These are phyloP conservation scores for Lagenorhynchus albirostris DNA, from an alignment of 2,113 vertebrate genomes.

Conservation along the genomic window DNA sequence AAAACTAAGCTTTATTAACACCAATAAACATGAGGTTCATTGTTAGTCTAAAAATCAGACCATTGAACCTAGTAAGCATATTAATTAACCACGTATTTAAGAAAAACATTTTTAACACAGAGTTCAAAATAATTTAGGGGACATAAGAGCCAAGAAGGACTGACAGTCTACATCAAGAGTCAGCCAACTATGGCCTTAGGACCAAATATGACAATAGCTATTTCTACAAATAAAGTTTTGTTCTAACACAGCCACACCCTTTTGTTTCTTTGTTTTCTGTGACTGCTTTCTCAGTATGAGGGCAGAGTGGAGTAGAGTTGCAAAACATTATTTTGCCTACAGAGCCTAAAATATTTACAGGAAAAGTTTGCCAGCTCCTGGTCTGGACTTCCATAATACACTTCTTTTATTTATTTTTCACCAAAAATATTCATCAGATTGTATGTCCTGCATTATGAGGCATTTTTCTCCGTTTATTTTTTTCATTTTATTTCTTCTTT, in stretches of 20 bases:
- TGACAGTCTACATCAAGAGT: background rate
- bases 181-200: background rate
- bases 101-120: background rate
- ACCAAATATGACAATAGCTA: background rate
- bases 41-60: background rate
- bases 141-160: background rate
- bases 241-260: background rate
- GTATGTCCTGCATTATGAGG: background rate
- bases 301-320: background rate
- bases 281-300: background rate
- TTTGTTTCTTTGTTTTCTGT: background rate
- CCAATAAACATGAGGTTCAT: background rate
- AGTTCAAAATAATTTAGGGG: background rate
- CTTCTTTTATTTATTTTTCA: background rate
- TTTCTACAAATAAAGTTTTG: conserved; percentile 7
- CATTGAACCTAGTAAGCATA: background rate
- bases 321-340: background rate
- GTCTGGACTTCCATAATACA: background rate
- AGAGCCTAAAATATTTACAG: background rate
- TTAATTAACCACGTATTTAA: background rate
- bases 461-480: background rate
- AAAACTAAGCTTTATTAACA: background rate
- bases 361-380: background rate
- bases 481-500: background rate
- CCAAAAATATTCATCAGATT: background rate